phyloP scores from a whole-genome alignment of 2,113 vertebrate genomes.

The Apodemus speciosus region DNA sequence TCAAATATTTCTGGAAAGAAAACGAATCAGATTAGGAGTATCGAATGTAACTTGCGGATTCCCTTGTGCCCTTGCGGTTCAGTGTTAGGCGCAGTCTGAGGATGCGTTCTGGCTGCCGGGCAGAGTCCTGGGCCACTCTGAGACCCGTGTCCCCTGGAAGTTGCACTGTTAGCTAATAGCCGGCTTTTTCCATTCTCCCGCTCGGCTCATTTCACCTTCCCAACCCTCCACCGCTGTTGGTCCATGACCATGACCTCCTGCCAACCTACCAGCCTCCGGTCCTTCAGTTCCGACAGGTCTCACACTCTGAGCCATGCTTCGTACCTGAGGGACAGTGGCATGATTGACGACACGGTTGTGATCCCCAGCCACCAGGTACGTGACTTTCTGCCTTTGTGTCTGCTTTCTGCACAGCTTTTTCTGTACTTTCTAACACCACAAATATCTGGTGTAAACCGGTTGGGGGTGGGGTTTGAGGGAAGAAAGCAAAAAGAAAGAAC shows the following conservation, averaged over 20 bases:
- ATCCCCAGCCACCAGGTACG: slow-evolving; percentile 92
- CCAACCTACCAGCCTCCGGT: slow-evolving; percentile 89
- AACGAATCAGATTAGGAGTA: slow-evolving; percentile 58
- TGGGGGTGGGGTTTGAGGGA: neutral
- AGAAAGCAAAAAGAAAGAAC: neutral
- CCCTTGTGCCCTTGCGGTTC: slow-evolving; percentile 59
- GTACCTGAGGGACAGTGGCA: slow-evolving; percentile 90
- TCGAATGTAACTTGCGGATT: slow-evolving; percentile 64
- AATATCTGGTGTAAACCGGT: neutral
- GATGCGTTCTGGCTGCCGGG: slow-evolving; percentile 24
- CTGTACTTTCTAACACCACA: too few relatives aligned
- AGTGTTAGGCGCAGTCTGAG: slow-evolving; percentile 9
- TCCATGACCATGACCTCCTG: slow-evolving; percentile 82
- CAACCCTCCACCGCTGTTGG: slow-evolving; percentile 82
- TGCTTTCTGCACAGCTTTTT: neutral
- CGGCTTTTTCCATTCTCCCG: slow-evolving; percentile 86
- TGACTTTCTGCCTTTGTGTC: neutral
- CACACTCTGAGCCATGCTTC: slow-evolving; percentile 94
- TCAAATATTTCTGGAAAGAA: slow-evolving; percentile 63
- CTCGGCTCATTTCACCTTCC: slow-evolving; percentile 81
- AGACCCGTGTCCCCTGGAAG: slow-evolving; percentile 84
- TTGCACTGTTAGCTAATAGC: slow-evolving; percentile 86
- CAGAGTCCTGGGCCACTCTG: neutral
- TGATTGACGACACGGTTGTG: slow-evolving; percentile 92
- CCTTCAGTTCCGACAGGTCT: slow-evolving; percentile 96